Conservation (phyloP, 2,113 vertebrate genomes). For the Epinephelus fuscoguttatus region DNA sequence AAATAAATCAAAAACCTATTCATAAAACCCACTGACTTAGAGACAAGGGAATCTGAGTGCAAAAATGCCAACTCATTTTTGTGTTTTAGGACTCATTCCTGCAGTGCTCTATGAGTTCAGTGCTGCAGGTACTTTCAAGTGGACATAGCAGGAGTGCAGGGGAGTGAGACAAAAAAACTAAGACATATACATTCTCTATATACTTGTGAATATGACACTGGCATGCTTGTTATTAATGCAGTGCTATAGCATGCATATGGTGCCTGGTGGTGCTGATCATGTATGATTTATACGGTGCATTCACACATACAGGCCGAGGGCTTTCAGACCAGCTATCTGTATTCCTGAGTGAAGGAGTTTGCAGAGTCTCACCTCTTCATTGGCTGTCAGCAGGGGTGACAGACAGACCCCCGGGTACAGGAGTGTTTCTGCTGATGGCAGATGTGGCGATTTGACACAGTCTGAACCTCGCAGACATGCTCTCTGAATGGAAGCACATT, state of each 20-base stretch:
- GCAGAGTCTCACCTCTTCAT: conserved; percentile 60
- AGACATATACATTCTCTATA: conserved; percentile 36
- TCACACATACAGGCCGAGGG: conserved; percentile 44
- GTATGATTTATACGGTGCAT: conserved; percentile 72
- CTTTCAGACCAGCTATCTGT: conserved; percentile 57
- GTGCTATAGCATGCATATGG: conserved; percentile 44
- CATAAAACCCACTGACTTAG: too few relatives aligned
- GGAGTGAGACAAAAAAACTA: conserved; percentile 37
- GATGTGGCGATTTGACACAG: conserved; percentile 75
- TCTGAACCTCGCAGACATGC: conserved; percentile 47
- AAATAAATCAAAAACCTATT: too few relatives aligned
- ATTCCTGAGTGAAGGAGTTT: conserved; percentile 62
- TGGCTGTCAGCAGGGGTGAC: conserved; percentile 67
- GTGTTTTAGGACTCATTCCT: too few relatives aligned
- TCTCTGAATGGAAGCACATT: conserved; percentile 45
- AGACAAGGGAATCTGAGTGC: too few relatives aligned
- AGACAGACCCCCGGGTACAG: conserved; percentile 66
- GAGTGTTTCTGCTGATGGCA: conserved; percentile 56
- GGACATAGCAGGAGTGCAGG: conserved; percentile 37
- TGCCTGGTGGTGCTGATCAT: conserved; percentile 66
- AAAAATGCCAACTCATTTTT: too few relatives aligned
- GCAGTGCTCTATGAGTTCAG: conserved; percentile 50
- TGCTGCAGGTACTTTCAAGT: conserved; percentile 67
- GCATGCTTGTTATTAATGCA: conserved; percentile 60
- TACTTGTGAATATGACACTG: conserved; percentile 25